Base-by-base conservation (phyloP, 2,113 vertebrate species). In the Zingel zingel region DNA sequence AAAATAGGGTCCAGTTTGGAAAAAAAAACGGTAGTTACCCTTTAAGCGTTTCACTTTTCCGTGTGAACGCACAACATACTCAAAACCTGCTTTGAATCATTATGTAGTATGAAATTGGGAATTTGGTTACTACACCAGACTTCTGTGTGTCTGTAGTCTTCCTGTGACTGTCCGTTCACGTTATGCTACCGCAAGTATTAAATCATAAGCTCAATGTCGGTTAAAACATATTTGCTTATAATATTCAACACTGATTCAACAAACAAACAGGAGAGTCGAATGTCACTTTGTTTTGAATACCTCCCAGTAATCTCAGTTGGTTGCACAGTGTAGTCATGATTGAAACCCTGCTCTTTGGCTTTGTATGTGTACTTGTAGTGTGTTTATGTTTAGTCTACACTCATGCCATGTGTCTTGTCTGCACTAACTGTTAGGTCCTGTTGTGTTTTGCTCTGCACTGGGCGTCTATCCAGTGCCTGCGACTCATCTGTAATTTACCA, bases 381-480 rank as follows among this genome's bases (percentile, higher is more conserved):
- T 88, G 84, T 83, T 86, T 75, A 64, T 86, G 84, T 87, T 82
- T 86, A 83, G 81, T 81, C 81, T 84, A 43, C 71, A 27, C n/a
- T 39, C 16, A 30, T 54, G 48, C 39, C 43, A 3, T 53, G 74
- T 18, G 83, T 86, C 51, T 36, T 57, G 66, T 76, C 71, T 11
- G 53, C 58, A 0, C 61, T 39, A 0, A 56, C 59, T 70, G 82
- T 77, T 82, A 77, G 77, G 64, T 79, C 65, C 69, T 81, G 77
- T 65, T 74, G 25, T 67, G 80, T 66, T 56, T 57, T 71, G 25
- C 48, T 69, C 18, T 54, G 36, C 30, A 0, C 39, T 76, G 78
- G 63, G 39, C 71, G 77, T 72, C 66, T 30, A 18, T 25, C 33
- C 62, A 39, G 73, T 27, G 54, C 39, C 39, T 6, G 21, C 0